Conservation (phyloP, 2,113 vertebrate species). For the Pelodiscus sinensis region DNA sequence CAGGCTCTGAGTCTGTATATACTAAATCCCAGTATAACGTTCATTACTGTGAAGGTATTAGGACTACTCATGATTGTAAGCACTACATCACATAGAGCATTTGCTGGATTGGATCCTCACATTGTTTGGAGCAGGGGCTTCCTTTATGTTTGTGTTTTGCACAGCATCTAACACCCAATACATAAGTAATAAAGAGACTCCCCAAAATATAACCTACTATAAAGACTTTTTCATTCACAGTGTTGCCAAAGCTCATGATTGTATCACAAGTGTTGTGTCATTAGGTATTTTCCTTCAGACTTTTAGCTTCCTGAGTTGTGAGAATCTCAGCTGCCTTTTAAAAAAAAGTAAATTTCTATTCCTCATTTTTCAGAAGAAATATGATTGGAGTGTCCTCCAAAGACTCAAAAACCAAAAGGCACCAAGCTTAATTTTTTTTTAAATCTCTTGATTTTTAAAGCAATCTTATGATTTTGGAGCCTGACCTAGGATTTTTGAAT, state of each 20-base stretch:
- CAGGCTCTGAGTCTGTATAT: neutral
- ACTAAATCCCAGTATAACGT: neutral
- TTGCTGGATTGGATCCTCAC: neutral
- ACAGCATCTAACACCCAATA: neutral
- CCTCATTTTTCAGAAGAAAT: neutral
- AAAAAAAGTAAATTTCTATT: neutral
- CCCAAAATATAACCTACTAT: neutral
- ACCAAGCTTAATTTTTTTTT: neutral
- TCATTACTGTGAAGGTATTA: rapidly evolving
- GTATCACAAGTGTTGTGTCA: neutral
- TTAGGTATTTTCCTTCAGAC: neutral
- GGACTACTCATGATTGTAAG: neutral
- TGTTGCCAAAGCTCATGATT: neutral
- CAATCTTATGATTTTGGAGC: neutral
- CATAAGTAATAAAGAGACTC: neutral
- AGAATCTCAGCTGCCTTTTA: neutral
- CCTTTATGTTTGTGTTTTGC: neutral
- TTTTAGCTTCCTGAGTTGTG: neutral
- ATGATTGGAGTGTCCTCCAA: too few relatives aligned
- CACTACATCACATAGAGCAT: rapidly evolving
- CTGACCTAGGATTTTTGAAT: neutral
- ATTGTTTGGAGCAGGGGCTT: neutral
- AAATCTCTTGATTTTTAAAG: neutral
- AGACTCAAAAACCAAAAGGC: neutral
- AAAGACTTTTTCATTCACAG: neutral